Percentiles rank a stretch among this genome's conserved stretches.
phyloP scores from a whole-genome alignment of 2,797 vertebrate species.

The Masticophis lateralis region DNA sequence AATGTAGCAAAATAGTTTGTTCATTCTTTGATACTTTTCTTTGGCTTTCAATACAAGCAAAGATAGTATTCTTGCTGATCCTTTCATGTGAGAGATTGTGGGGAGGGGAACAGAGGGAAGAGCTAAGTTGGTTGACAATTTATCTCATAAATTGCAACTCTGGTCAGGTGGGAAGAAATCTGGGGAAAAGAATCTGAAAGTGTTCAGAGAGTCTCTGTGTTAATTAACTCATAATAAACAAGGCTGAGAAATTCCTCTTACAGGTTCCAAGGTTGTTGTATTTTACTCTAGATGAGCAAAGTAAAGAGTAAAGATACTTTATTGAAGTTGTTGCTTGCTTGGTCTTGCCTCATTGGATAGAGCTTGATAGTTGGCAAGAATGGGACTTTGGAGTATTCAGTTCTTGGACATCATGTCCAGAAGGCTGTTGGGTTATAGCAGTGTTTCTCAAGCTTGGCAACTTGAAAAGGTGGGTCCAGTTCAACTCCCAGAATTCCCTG shows the following conservation, averaged over 20 bases:
- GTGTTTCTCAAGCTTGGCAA: background rate
- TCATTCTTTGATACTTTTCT: background rate
- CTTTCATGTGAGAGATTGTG: background rate
- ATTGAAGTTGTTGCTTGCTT: background rate
- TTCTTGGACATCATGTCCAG: background rate
- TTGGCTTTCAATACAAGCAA: background rate
- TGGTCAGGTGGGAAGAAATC: background rate
- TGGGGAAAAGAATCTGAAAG: background rate
- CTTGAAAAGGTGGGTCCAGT: background rate
- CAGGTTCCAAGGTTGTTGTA: background rate
- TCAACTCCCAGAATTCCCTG: background rate
- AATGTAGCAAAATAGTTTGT: background rate
- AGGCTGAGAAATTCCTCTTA: background rate
- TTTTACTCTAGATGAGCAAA: background rate
- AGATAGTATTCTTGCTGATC: background rate
- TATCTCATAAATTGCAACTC: background rate
- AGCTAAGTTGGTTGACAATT: background rate
- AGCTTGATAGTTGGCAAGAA: background rate
- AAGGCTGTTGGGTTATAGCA: background rate
- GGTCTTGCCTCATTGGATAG: background rate
- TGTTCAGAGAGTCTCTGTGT: background rate
- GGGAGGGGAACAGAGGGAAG: background rate
- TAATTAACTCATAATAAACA: background rate
- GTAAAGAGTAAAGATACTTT: background rate
- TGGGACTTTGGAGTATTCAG: background rate